Percentiles rank a stretch among this genome's conserved stretches.
Conservation (phyloP, 2,888 invertebrate species). For the Elegia similella region DNA sequence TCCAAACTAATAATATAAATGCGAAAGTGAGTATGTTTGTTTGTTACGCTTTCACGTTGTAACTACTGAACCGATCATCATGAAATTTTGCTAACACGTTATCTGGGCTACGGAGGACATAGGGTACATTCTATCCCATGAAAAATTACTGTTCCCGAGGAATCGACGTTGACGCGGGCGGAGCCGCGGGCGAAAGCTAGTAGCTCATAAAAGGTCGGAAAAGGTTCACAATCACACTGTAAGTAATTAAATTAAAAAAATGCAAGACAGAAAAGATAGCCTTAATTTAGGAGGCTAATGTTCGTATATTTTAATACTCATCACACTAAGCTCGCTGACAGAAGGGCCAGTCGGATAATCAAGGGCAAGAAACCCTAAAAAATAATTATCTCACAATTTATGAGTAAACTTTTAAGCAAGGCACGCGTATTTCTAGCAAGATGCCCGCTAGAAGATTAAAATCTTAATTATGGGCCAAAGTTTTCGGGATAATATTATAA, state of each 20-base stretch:
- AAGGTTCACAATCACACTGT: too few relatives aligned
- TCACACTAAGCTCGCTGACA: conserved; percentile 12
- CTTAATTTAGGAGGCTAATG: background rate
- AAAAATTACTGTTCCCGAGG: too few relatives aligned
- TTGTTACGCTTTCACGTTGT: too few relatives aligned
- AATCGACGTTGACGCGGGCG: too few relatives aligned
- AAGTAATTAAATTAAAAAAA: background rate
- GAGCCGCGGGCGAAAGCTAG: too few relatives aligned
- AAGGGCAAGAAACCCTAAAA: conserved; percentile 39
- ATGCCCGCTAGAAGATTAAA: conserved; percentile 61
- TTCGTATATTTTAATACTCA: background rate
- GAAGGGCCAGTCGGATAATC: conserved; percentile 27
- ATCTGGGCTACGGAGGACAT: too few relatives aligned
- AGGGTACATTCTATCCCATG: too few relatives aligned
- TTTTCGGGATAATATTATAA: conserved; percentile 67
- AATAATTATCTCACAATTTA: conserved; percentile 66
- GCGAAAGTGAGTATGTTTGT: too few relatives aligned
- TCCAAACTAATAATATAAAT: too few relatives aligned
- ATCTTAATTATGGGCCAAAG: conserved; percentile 70
- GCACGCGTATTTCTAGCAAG: conserved; percentile 53
- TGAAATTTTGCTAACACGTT: too few relatives aligned
- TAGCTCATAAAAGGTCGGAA: too few relatives aligned
- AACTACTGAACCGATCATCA: too few relatives aligned
- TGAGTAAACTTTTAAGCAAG: conserved; percentile 58
- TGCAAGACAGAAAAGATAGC: background rate